These are phyloP conservation scores for Halichoerus grypus DNA, from an alignment of 2,113 vertebrate genomes.

Conservation along the genomic window DNA sequence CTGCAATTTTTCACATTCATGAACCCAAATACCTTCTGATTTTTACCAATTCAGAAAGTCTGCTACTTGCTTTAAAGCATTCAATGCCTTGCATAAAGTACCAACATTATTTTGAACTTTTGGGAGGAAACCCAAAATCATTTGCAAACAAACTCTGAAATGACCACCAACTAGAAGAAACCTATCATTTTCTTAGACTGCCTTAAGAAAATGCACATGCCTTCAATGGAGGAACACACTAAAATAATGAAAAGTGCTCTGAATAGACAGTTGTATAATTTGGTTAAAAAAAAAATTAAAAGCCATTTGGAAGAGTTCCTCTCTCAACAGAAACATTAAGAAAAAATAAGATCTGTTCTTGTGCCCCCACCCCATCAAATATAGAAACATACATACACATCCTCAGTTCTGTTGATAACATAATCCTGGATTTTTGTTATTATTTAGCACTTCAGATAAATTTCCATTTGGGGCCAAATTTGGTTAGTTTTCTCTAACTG, in stretches of 20 bases:
- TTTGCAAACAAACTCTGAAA: constrained; percentile 51
- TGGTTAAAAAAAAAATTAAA: constrained; percentile 57
- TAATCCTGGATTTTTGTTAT: constrained; percentile 16
- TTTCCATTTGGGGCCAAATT: constrained; percentile 30
- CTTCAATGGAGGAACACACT: background rate
- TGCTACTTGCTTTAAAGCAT: constrained; percentile 50
- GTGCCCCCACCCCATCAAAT: background rate
- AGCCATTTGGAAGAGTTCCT: constrained; percentile 21
- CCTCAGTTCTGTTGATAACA: constrained; percentile 22
- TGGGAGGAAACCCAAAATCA: constrained; percentile 27
- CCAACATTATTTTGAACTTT: constrained; percentile 20
- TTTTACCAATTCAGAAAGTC: constrained; percentile 59
- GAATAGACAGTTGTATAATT: background rate
- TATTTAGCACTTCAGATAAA: constrained; percentile 40
- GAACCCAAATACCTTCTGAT: constrained; percentile 35
- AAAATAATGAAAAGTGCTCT: constrained; percentile 41
- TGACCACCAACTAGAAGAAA: background rate
- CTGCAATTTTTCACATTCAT: constrained; percentile 38
- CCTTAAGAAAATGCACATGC: background rate
- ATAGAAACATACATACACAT: background rate
- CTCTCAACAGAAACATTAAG: constrained; percentile 43
- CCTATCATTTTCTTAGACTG: background rate
- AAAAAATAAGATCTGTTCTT: background rate
- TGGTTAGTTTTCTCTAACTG: background rate
- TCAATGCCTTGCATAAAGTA: background rate